Base-by-base conservation (phyloP, 2,797 vertebrate genomes). In the Synanceia verrucosa region DNA sequence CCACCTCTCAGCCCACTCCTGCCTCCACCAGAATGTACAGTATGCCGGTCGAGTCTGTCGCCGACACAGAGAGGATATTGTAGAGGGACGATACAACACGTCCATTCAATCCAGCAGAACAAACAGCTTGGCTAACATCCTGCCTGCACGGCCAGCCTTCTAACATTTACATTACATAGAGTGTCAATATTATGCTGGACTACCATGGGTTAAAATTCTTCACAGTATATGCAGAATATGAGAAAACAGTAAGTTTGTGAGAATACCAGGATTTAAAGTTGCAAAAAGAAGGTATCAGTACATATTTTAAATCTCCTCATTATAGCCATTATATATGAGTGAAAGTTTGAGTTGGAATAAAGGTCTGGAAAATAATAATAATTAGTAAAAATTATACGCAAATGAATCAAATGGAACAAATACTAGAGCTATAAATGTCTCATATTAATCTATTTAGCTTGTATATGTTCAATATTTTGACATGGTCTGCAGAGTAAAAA, bases 21-120 rank as follows among this genome's bases (percentile, higher is more conserved):
- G 9, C 87, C 79, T 82, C 61, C 81, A 37, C 36, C 72, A 86
- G 86, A 89, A 90, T 85, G 82, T 73, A 80, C 82, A 81, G 78
- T 73, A 79, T 87, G 85, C 57, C 64, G 1, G 28, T 48, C 9
- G 9, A 36, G 58, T 53, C 44, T 6, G 51, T 71, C 70, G 34
- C 59, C 1, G 26, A 60, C 29, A 90, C 86, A 91, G 82, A 82
- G 79, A 59, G 69, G 55, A 71, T 56, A 82, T 67, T 90, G 83
- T 88, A 21, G 67, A 77, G 56, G 14, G 64, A 61, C 4, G 26
- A 68, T n/a, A 88, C 81, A 90, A 86, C 73, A 43, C 31, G 29
- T 64, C 66, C 70, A 86, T 90, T 91, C 75, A 90, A 66, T 24
- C 46, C 14, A 9, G 48, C 64, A 80, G 86, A 82, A 88, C 83